Evolutionary conservation across 2,113 vertebrate species (phyloP).

Genomic region (Psittacus erithacus): DNA sequence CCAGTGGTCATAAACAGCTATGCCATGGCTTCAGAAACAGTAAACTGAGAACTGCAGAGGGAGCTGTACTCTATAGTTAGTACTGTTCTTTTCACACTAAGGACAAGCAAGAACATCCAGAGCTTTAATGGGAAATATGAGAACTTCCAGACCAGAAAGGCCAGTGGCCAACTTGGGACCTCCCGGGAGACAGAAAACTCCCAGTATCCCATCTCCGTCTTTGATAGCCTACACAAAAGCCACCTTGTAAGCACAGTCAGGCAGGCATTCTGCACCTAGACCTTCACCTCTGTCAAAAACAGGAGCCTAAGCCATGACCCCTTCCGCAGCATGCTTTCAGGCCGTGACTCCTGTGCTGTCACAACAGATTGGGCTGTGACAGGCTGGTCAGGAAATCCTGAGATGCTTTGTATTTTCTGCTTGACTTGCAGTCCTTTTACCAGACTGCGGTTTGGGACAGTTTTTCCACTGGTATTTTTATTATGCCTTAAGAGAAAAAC

Average conservation of each 20-base stretch:
- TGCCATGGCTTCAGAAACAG: neutral
- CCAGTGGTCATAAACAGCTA: no score
- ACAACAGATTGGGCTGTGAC: slow-evolving; percentile 41
- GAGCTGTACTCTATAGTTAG: fast-evolving
- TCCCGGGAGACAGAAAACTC: neutral
- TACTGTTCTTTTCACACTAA: neutral
- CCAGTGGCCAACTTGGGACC: neutral
- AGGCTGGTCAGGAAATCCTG: slow-evolving; percentile 8
- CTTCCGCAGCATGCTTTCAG: neutral
- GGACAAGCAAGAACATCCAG: neutral
- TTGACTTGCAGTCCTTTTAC: slow-evolving; percentile 33
- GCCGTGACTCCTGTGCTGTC: neutral
- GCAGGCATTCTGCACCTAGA: neutral
- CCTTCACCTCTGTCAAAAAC: slow-evolving; percentile 42
- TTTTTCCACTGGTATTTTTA: slow-evolving; percentile 26
- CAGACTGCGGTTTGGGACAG: neutral
- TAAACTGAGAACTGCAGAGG: neutral
- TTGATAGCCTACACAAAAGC: neutral
- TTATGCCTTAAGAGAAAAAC: slow-evolving; percentile 29
- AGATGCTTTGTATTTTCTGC: slow-evolving; percentile 35
- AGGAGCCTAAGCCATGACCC: neutral
- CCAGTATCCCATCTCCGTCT: fast-evolving
- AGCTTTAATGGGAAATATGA: neutral
- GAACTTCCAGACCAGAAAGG: neutral
- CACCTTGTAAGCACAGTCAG: neutral